A percentile compares a stretch with the other conserved stretches of the same genome.
These are phyloP conservation scores for Holocentrus rufus DNA, from an alignment of 2,797 vertebrate species.

Conservation along the genomic window DNA sequence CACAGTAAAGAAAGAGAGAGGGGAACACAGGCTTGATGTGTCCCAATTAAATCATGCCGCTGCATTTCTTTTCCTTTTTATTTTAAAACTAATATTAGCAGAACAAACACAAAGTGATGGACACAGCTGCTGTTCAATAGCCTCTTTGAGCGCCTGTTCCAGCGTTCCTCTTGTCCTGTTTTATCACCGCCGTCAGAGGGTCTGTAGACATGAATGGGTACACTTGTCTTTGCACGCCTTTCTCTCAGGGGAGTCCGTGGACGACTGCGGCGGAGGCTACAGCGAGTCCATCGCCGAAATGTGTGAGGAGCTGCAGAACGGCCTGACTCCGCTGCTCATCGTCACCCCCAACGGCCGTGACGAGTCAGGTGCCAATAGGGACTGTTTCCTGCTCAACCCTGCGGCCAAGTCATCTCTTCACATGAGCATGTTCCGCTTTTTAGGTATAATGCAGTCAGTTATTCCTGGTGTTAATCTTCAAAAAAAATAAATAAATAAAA, in stretches of 20 bases:
- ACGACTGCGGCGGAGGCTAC: constrained; percentile 98
- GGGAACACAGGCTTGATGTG: neutral
- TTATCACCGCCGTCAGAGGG: neutral
- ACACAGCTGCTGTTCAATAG: too few relatives aligned
- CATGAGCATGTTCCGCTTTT: constrained; percentile 98
- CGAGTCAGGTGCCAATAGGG: constrained; percentile 97
- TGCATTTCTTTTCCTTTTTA: too few relatives aligned
- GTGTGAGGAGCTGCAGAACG: constrained; percentile 98
- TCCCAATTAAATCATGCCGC: too few relatives aligned
- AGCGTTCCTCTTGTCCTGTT: neutral
- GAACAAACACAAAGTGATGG: too few relatives aligned
- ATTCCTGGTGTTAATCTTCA: constrained; percentile 38
- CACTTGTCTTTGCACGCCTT: neutral
- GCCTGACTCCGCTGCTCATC: constrained; percentile 95
- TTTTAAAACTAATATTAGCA: too few relatives aligned
- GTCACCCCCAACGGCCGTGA: constrained; percentile 98
- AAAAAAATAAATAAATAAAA: constrained; percentile 39
- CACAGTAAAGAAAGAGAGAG: neutral
- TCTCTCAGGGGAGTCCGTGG: constrained; percentile 93
- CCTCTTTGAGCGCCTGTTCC: too few relatives aligned
- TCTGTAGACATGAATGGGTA: neutral
- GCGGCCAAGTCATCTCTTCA: constrained; percentile 92
- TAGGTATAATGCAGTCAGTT: constrained; percentile 84
- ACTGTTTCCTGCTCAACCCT: constrained; percentile 96
- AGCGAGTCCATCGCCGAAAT: constrained; percentile 99